Conservation (phyloP, 1,140 invertebrate species). For the Hyposmocoma kahamanoa region DNA sequence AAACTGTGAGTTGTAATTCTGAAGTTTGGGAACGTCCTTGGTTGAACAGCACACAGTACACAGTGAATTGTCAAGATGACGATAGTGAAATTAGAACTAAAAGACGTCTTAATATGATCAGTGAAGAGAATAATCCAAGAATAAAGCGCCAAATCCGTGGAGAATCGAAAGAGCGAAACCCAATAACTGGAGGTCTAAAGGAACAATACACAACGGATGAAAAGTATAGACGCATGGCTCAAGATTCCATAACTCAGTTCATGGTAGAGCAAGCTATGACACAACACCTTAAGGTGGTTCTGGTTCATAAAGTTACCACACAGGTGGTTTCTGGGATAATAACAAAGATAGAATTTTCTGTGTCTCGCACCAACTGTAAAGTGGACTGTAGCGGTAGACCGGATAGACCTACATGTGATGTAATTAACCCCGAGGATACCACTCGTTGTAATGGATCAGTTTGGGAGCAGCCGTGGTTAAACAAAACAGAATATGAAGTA, state of each 20-base stretch:
- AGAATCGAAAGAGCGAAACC: constrained; percentile 4
- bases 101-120: constrained; percentile 6
- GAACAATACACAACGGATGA: constrained; percentile 5
- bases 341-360: constrained; percentile 12
- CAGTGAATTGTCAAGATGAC: constrained; percentile 18
- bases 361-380: background rate
- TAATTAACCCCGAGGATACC: no score
- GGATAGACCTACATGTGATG: no score
- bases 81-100: constrained; percentile 15
- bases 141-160: constrained; percentile 14
- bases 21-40: constrained; percentile 24
- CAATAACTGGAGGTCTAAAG: constrained; percentile 5
- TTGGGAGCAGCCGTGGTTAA: constrained; percentile 23
- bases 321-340: constrained; percentile 14
- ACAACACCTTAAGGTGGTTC: constrained; percentile 3
- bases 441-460: no score
- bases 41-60: constrained; percentile 22
- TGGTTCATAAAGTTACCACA: constrained; percentile 8
- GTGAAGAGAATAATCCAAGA: constrained; percentile 1
- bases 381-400: constrained; percentile 10
- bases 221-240: constrained; percentile 10
- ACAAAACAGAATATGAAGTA: constrained; percentile 24
- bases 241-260: constrained; percentile 17
- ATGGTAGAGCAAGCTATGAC: background rate
- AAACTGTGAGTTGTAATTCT: constrained; percentile 26